A percentile compares a stretch with the other conserved stretches of the same genome.
These are phyloP conservation scores for Folsomia manolachei DNA, from an alignment of 2,888 invertebrate genomes.

Conservation along the genomic window DNA sequence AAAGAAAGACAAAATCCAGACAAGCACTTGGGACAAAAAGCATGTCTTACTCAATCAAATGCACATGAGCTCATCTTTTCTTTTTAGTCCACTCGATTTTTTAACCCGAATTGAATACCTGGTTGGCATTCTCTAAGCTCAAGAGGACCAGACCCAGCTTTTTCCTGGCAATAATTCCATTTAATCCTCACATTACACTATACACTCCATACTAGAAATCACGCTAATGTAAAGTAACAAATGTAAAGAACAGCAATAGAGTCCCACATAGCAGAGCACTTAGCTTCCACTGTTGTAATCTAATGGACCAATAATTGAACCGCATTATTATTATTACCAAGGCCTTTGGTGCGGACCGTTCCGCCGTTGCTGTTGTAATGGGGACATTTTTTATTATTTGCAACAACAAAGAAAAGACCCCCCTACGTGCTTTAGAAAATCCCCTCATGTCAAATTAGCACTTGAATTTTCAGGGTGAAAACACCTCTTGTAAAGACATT, in stretches of 20 bases:
- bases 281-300: conserved; percentile 18
- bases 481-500: neutral
- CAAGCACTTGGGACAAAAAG: conserved; percentile 26
- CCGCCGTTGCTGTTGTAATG: too few relatives aligned
- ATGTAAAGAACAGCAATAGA: conserved; percentile 9
- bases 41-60: conserved; percentile 35
- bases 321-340: conserved; percentile 11
- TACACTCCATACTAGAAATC: neutral
- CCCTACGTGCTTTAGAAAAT: conserved; percentile 24
- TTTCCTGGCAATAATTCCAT: conserved; percentile 16
- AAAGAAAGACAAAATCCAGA: neutral
- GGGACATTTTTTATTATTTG: conserved; percentile 11
- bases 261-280: too few relatives aligned
- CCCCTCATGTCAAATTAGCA: conserved; percentile 27
- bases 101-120: neutral
- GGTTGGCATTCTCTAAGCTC: neutral
- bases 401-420: conserved; percentile 16
- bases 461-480: neutral
- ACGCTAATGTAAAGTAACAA: neutral
- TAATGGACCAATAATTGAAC: conserved; percentile 21
- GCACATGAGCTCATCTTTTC: conserved; percentile 19
- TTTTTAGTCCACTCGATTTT: neutral
- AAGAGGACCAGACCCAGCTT: neutral
- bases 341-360: neutral
- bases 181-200: conserved; percentile 22